A percentile compares a stretch with the other conserved stretches of the same genome.
phyloP scores from a whole-genome alignment of 2,113 vertebrate genomes.

The Melospiza melodia region DNA sequence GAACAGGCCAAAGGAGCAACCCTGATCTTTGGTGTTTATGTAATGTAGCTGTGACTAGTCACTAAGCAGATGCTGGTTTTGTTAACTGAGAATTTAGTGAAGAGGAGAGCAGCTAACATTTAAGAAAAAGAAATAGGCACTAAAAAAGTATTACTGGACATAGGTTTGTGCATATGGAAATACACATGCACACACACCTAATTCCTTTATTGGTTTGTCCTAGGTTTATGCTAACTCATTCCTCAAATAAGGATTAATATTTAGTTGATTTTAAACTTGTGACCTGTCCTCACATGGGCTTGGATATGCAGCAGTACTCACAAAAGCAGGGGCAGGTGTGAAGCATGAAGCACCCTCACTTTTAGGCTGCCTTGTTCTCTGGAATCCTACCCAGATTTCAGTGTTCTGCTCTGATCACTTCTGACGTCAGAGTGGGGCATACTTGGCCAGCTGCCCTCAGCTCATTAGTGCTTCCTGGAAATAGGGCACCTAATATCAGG shows the following conservation, averaged over 20 bases:
- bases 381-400: constrained; percentile 10
- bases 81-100: neutral
- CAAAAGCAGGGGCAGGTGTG: neutral
- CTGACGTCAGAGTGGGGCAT: neutral
- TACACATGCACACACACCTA: neutral
- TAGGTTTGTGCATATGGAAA: neutral
- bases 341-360: neutral
- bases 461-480: constrained; percentile 55
- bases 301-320: neutral
- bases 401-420: neutral
- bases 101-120: neutral
- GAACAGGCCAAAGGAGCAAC: neutral
- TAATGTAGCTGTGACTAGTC: neutral
- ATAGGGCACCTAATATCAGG: neutral
- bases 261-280: neutral
- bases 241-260: neutral
- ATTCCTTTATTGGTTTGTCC: neutral
- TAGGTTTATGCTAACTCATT: neutral
- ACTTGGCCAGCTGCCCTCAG: constrained; percentile 39
- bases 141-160: neutral
- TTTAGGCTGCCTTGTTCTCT: neutral
- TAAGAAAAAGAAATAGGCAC: neutral
- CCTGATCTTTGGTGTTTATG: neutral
- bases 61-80: neutral
- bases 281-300: neutral